Evolutionary conservation across 2,888 invertebrate species (phyloP).

Genomic region (Serrognathus titanus): DNA sequence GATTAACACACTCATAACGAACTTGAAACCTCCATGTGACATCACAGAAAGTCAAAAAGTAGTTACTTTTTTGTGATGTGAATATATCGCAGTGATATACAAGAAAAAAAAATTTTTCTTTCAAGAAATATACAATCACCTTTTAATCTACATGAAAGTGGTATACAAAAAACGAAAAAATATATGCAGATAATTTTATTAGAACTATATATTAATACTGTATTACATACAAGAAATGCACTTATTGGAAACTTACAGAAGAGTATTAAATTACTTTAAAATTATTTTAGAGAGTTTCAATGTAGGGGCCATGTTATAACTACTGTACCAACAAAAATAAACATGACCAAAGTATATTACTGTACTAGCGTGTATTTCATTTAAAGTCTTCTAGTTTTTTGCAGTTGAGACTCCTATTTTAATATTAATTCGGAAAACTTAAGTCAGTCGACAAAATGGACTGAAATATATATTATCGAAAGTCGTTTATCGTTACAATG

Average conservation of each 20-base stretch:
- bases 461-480: constrained; percentile 28
- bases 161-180: not conserved
- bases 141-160: not conserved
- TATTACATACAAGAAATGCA: constrained; percentile 90
- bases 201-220: constrained; percentile 64
- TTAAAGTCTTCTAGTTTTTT: constrained; percentile 22
- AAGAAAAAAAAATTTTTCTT: too few species aligned
- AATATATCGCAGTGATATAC: too few species aligned
- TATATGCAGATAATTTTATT: constrained; percentile 19
- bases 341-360: constrained; percentile 32
- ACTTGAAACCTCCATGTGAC: too few species aligned
- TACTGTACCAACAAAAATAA: constrained; percentile 32
- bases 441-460: constrained; percentile 25
- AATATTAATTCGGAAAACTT: constrained; percentile 25
- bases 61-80: too few species aligned
- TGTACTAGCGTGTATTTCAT: constrained; percentile 23
- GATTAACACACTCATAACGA: too few species aligned
- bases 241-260: constrained; percentile 86
- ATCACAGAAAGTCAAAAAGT: too few species aligned
- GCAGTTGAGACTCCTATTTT: constrained; percentile 23
- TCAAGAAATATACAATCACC: too few species aligned
- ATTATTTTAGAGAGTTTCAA: constrained; percentile 35
- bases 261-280: constrained; percentile 50
- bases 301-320: constrained; percentile 32
- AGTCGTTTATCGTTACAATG: constrained; percentile 34